These are phyloP conservation scores for Psettodes erumei DNA, from an alignment of 2,113 vertebrate species.

Conservation along the genomic window DNA sequence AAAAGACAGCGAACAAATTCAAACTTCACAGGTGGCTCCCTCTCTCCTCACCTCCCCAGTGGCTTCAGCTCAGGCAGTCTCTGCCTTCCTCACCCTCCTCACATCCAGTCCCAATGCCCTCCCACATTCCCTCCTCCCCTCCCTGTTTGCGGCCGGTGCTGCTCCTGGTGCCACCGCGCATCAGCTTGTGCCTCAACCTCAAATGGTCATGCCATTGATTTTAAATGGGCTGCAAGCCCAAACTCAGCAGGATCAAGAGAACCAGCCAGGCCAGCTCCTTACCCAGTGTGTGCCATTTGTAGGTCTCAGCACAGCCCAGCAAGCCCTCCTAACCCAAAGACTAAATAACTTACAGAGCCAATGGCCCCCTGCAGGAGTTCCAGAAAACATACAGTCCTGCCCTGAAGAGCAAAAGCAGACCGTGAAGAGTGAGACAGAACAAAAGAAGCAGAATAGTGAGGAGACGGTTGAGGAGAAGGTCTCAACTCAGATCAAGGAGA, in stretches of 20 bases:
- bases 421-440: constrained; percentile 43
- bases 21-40: constrained; percentile 74
- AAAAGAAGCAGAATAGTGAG: constrained; percentile 37
- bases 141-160: constrained; percentile 75
- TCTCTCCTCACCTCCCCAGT: constrained; percentile 83
- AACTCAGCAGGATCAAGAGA: constrained; percentile 78
- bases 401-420: constrained; percentile 68
- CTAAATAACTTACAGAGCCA: constrained; percentile 81
- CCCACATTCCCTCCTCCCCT: constrained; percentile 79
- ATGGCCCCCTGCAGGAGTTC: constrained; percentile 74
- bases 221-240: constrained; percentile 82
- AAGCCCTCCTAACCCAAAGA: constrained; percentile 85
- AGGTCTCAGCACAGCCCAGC: constrained; percentile 82
- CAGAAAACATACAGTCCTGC: constrained; percentile 48
- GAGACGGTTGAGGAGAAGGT: constrained; percentile 36
- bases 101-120: constrained; percentile 81
- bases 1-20: constrained; percentile 79
- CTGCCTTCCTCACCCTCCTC: constrained; percentile 85
- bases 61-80: constrained; percentile 83
- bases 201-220: constrained; percentile 85
- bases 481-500: constrained; percentile 41
- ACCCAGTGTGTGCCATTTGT: constrained; percentile 83
- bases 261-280: constrained; percentile 79
- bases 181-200: constrained; percentile 83
- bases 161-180: constrained; percentile 69